These are phyloP conservation scores for Tanytarsus gracilentus DNA, from an alignment of 2,888 invertebrate species.

Conservation along the genomic window DNA sequence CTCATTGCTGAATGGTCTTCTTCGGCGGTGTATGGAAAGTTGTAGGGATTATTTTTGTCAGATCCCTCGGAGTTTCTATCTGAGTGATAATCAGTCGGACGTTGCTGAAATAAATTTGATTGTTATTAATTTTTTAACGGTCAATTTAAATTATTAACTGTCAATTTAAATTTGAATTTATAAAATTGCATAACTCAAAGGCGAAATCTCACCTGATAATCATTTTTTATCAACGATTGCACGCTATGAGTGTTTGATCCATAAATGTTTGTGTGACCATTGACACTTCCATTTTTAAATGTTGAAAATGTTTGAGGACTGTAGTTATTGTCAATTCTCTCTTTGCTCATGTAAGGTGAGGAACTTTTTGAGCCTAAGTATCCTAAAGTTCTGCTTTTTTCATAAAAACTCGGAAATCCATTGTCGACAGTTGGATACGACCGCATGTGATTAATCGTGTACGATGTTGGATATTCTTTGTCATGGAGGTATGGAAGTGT, in stretches of 20 bases:
- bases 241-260: slow-evolving; percentile 38
- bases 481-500: slow-evolving; percentile 26
- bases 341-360: slow-evolving; percentile 42
- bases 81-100: slow-evolving; percentile 40
- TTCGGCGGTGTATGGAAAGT: slow-evolving; percentile 76
- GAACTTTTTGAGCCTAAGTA: slow-evolving; percentile 37
- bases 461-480: slow-evolving; percentile 35
- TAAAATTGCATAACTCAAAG: slow-evolving; percentile 21
- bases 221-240: slow-evolving; percentile 41
- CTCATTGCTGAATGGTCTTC: slow-evolving; percentile 56
- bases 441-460: slow-evolving; percentile 42
- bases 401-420: slow-evolving; percentile 38
- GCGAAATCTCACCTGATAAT: slow-evolving; percentile 38
- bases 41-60: slow-evolving; percentile 71
- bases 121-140: slow-evolving; percentile 40
- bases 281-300: slow-evolving; percentile 37
- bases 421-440: slow-evolving; percentile 38
- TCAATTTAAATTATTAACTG: slow-evolving; percentile 16
- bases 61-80: slow-evolving; percentile 62
- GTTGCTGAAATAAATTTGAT: slow-evolving; percentile 45
- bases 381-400: slow-evolving; percentile 39
- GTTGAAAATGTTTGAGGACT: slow-evolving; percentile 41
- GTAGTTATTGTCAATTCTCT: slow-evolving; percentile 42
- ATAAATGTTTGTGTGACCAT: slow-evolving; percentile 34
- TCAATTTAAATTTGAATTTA: neutral